Evolutionary conservation across 2,113 vertebrate genomes (phyloP).

Genomic region (Neodon shergylaensis): DNA sequence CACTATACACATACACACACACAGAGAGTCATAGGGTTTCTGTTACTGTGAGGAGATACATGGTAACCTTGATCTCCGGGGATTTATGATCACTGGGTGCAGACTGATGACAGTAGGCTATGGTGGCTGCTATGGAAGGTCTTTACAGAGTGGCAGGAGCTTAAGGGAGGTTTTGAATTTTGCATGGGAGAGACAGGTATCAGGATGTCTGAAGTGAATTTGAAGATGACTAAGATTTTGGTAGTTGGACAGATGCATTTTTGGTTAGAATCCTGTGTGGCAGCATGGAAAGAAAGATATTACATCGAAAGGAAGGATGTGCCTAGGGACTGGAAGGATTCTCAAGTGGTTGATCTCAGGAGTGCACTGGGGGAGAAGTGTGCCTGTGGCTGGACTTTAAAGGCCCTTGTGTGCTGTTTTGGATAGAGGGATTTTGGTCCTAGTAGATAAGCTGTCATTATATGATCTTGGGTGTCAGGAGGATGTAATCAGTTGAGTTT

Average conservation of each 20-base stretch:
- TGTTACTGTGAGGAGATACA: background rate
- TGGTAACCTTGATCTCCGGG: background rate
- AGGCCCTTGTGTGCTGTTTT: background rate
- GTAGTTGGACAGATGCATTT: background rate
- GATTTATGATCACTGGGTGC: background rate
- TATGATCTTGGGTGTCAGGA: background rate
- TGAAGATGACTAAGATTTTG: background rate
- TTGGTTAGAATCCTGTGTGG: background rate
- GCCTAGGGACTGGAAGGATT: background rate
- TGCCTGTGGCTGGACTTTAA: background rate
- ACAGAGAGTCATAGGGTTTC: background rate
- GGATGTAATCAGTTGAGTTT: background rate
- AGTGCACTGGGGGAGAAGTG: background rate
- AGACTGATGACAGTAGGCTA: background rate
- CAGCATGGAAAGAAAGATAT: background rate
- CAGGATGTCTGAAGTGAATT: background rate
- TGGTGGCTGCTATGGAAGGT: background rate
- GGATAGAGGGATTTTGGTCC: background rate
- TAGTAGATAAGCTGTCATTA: background rate
- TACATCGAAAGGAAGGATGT: background rate
- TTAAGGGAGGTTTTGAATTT: background rate
- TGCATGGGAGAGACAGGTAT: background rate
- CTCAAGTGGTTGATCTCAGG: background rate
- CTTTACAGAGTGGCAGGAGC: background rate
- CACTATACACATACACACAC: too few species aligned